Percentiles rank a stretch among this genome's conserved stretches.
Conservation (phyloP, 2,797 vertebrate species). For the Microctenopoma lineatum region DNA sequence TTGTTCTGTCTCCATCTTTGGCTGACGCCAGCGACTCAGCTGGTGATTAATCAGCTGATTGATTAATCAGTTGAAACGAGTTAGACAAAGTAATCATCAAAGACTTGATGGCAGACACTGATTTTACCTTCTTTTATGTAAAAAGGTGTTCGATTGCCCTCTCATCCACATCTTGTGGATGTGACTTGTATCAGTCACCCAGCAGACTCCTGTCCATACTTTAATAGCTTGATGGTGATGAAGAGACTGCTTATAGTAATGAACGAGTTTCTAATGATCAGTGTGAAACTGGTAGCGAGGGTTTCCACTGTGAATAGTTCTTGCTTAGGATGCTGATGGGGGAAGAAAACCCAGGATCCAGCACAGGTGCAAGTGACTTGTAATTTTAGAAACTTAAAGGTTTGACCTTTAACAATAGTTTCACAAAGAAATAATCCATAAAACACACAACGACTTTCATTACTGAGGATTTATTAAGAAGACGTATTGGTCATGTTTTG, state of each 20-base stretch:
- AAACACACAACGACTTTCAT: too few species aligned
- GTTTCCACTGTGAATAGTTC: not conserved
- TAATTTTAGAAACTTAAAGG: too few species aligned
- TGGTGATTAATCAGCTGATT: slow-evolving; percentile 3
- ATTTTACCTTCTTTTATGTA: not conserved
- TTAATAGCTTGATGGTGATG: not conserved
- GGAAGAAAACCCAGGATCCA: too few species aligned
- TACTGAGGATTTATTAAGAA: too few species aligned
- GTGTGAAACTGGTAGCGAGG: not conserved
- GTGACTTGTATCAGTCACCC: slow-evolving; percentile 27
- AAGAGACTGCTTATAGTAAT: not conserved
- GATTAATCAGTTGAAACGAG: slow-evolving; percentile 15
- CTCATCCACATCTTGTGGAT: not conserved
- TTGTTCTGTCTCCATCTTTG: slow-evolving; percentile 1
- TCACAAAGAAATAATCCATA: too few species aligned
- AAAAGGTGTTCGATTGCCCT: not conserved
- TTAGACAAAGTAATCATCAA: slow-evolving; percentile 12
- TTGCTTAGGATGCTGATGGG: not conserved
- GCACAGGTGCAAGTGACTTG: too few species aligned
- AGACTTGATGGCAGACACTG: not conserved
- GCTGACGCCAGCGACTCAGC: slow-evolving; percentile 2
- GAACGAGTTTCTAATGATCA: too few species aligned
- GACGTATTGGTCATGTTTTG: too few species aligned
- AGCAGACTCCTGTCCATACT: slow-evolving; percentile 4
- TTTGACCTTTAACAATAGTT: too few species aligned